Percentiles rank a stretch among this genome's conserved stretches.
Evolutionary conservation across 92 coral and sea anemone genomes (phyloP).

Genomic region (Siderastrea siderea): DNA sequence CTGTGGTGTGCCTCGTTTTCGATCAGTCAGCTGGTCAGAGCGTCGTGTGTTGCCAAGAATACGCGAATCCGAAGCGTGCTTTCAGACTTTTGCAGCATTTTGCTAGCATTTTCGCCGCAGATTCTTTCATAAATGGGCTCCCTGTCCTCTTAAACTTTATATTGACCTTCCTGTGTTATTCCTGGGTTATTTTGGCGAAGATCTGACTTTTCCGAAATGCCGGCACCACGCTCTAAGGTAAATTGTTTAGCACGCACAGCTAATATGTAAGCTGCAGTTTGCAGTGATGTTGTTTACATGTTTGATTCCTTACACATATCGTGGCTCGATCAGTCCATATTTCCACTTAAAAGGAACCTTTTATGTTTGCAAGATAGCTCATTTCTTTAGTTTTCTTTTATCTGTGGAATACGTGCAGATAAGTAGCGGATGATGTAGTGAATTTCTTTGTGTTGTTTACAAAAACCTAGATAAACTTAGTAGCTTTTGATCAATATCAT

Average conservation of each 20-base stretch:
- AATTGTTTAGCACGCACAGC: slow-evolving; percentile 1
- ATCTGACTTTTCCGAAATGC: slow-evolving; percentile 42
- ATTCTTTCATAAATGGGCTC: background rate
- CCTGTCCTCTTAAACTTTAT: background rate
- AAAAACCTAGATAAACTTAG: background rate
- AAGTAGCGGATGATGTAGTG: background rate
- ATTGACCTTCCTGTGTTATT: background rate
- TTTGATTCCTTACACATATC: background rate
- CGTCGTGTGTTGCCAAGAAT: slow-evolving; percentile 79
- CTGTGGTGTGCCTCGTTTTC: slow-evolving; percentile 80
- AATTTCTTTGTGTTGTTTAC: background rate
- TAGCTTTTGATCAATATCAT: background rate
- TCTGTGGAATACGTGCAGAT: background rate
- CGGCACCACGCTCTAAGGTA: slow-evolving; percentile 61
- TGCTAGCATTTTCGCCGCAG: background rate
- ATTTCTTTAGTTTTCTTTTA: background rate
- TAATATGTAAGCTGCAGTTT: background rate
- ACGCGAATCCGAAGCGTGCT: slow-evolving; percentile 31
- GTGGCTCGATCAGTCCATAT: background rate
- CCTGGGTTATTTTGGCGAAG: slow-evolving; percentile 9
- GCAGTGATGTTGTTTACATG: background rate
- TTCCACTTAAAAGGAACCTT: background rate
- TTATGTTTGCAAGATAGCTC: background rate
- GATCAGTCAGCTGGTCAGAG: slow-evolving; percentile 57
- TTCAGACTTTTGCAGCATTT: background rate